Conservation (phyloP, 2,797 vertebrate genomes). For the Gila robusta region DNA sequence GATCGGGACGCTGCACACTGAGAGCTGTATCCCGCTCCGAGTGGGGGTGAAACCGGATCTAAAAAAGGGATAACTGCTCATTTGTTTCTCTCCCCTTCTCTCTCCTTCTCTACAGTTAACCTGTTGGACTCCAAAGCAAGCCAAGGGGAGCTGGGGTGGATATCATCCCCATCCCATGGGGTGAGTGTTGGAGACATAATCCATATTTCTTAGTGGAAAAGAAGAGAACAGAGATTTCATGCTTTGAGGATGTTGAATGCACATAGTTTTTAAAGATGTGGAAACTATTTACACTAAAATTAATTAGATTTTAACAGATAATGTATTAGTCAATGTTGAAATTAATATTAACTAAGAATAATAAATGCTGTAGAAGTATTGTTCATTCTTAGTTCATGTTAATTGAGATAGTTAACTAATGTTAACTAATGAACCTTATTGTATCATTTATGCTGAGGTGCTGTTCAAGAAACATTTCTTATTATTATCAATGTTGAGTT, state of each 20-base stretch:
- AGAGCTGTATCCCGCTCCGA: not conserved
- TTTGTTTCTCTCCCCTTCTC: conserved; percentile 73
- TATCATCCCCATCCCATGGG: conserved; percentile 96
- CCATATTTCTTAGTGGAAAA: conserved; percentile 41
- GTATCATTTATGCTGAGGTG: not conserved
- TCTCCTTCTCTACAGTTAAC: conserved; percentile 88
- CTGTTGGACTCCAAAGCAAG: conserved; percentile 98
- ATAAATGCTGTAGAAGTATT: too few species aligned
- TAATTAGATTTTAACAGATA: not conserved
- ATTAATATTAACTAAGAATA: too few species aligned
- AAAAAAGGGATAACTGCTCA: conserved; percentile 79
- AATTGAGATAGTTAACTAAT: too few species aligned
- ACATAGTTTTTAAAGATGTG: not conserved
- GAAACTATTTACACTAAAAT: not conserved
- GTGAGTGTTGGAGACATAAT: conserved; percentile 82
- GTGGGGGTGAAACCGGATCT: conserved; percentile 70
- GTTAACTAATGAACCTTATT: too few species aligned
- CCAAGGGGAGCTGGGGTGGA: conserved; percentile 98
- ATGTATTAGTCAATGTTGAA: too few species aligned
- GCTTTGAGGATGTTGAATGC: not conserved
- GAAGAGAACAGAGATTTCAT: conserved; percentile 14
- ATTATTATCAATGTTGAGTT: not conserved
- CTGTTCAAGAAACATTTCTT: not conserved
- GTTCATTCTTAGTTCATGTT: too few species aligned
- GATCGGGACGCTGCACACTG: conserved; percentile 70